phyloP scores from a whole-genome alignment of 1,140 invertebrate genomes.

The Aphelinus certus region DNA sequence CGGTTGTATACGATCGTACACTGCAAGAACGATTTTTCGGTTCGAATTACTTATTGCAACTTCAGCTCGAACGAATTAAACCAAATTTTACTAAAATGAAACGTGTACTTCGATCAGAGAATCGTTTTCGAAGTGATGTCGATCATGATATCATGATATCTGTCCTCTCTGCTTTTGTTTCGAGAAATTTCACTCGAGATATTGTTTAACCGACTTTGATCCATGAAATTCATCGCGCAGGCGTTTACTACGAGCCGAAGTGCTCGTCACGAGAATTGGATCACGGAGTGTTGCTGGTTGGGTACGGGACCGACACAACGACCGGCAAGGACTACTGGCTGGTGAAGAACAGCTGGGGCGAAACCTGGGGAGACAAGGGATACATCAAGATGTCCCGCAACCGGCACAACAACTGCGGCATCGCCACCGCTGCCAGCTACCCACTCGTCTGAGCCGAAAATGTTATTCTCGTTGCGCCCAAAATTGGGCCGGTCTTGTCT shows the following conservation, averaged over 20 bases:
- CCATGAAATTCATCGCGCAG: slow-evolving; percentile 48
- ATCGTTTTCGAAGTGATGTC: too few species aligned
- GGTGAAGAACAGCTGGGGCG: slow-evolving; percentile 87
- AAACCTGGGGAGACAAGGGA: slow-evolving; percentile 83
- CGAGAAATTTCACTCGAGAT: too few species aligned
- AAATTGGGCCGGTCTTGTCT: neutral
- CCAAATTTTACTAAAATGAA: too few species aligned
- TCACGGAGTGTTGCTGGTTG: slow-evolving; percentile 88
- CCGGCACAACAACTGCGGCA: slow-evolving; percentile 87
- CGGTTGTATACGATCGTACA: neutral
- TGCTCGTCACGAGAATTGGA: slow-evolving; percentile 79
- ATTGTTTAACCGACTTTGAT: too few species aligned
- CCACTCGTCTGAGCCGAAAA: slow-evolving; percentile 73
- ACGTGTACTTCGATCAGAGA: too few species aligned
- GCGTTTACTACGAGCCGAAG: slow-evolving; percentile 74
- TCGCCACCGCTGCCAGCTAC: slow-evolving; percentile 83
- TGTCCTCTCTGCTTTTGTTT: too few species aligned
- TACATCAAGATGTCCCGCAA: slow-evolving; percentile 92
- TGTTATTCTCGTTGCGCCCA: neutral
- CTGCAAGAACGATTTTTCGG: neutral
- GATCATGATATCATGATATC: too few species aligned
- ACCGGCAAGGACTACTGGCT: slow-evolving; percentile 75
- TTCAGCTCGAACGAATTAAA: too few species aligned
- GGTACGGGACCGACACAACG: slow-evolving; percentile 75
- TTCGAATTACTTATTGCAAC: too few species aligned